Base-by-base conservation (phyloP, 2,113 vertebrate species). In the Shinisaurus crocodilurus region DNA sequence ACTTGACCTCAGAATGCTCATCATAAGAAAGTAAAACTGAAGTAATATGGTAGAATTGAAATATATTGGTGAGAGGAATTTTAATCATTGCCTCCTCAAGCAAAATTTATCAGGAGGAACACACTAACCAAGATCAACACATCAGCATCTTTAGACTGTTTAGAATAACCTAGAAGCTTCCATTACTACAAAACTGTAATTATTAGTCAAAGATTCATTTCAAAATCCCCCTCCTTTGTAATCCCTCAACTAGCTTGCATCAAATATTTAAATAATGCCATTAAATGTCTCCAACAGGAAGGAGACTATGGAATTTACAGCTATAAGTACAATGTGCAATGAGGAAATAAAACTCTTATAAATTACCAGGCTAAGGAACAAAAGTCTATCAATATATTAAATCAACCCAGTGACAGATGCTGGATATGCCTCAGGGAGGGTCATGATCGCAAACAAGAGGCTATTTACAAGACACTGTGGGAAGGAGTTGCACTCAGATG, bases 381-480 rank as follows among this genome's bases (percentile, higher is more conserved):
- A 95, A 96, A 95, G 96, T 86, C 94, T 96, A 95, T 95, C 94
- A 95, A 96, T 96, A 97, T 96, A 97, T 98, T 97, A 97, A 97
- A 96, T 95, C 93, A 97, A 97, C 97, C 96, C 96, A 97, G 96
- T 97, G 96, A 97, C 96, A 97, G 97, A 97, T 94, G 96, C 95
- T 95, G 96, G 94, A 94, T n/a, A 88, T 92, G 94, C 95, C 84
- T 94, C 93, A 92, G 93, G 96, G 92, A 92, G 93, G 96, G 92
- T 85, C 90, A 82, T 81, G 96, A 97, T 96, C 96, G 94, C 96
- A 97, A 96, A 95, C 37, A 69, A 94, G 95, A 72, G 82, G 94
- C 96, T 97, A 97, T 98, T 96, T 97, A 97, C 97, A 98, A 96
- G 96, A 96, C 95, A 96, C 96, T 97, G 96, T 96, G 95, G 90